These are phyloP conservation scores for Molossus molossus DNA, from an alignment of 2,797 vertebrate genomes.

Conservation along the genomic window DNA sequence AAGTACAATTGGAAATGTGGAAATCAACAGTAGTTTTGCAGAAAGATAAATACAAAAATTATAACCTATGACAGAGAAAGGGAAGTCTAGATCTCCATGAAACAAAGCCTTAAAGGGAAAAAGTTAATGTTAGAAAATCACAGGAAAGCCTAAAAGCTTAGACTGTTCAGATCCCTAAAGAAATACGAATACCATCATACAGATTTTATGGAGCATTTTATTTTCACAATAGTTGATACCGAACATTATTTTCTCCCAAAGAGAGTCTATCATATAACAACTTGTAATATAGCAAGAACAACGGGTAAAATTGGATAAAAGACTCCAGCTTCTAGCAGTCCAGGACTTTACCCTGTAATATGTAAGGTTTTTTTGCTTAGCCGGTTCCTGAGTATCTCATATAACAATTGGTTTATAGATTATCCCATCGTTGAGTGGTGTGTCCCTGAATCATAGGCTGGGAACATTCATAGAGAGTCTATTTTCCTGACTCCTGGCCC, in stretches of 20 bases:
- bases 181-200: slow-evolving; percentile 64
- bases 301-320: slow-evolving; percentile 83
- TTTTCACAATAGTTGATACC: slow-evolving; percentile 75
- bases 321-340: slow-evolving; percentile 69
- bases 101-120: slow-evolving; percentile 60
- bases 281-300: slow-evolving; percentile 79
- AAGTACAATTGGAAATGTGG: neutral
- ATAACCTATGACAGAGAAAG: neutral
- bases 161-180: slow-evolving; percentile 68
- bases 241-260: slow-evolving; percentile 52
- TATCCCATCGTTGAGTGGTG: slow-evolving; percentile 67
- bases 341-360: slow-evolving; percentile 78
- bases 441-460: slow-evolving; percentile 67
- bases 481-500: slow-evolving; percentile 20
- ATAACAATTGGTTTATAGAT: slow-evolving; percentile 73
- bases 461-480: neutral
- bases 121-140: slow-evolving; percentile 63
- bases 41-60: slow-evolving; percentile 64
- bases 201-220: slow-evolving; percentile 78
- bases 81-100: slow-evolving; percentile 50
- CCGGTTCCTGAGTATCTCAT: slow-evolving; percentile 55
- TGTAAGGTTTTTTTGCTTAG: slow-evolving; percentile 73
- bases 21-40: slow-evolving; percentile 37
- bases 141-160: slow-evolving; percentile 64
- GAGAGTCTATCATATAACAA: slow-evolving; percentile 67